Base-by-base conservation (phyloP, 37 sponge, comb jelly and placozoan genomes). In the Oscarella lobularis region DNA sequence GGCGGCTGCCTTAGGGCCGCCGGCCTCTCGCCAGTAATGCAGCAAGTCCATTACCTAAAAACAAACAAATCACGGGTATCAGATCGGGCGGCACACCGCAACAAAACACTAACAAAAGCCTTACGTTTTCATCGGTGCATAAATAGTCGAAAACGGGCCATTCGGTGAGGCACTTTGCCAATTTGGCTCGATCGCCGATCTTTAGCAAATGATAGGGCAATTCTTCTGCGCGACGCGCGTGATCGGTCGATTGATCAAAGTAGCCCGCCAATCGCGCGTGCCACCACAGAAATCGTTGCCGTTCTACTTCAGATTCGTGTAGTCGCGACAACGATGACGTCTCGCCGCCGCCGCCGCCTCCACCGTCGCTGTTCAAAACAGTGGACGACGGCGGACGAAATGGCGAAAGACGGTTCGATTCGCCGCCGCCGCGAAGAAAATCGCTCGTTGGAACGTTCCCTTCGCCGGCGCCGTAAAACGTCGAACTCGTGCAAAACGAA, bases 181-280 rank as follows among this genome's bases (percentile, higher is more conserved):
- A 74, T 1, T 72, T 39, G 1, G 66, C 72, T 32, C 33, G 30
- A 35, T 78, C 38, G 29, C 71, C 37, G 35, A 36, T 69, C 32
- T 55, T 41, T 31, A 37, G 38, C n/a, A 83, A 40, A 30, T 77
- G 83, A 35, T 72, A 72, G 3, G 83, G 83, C 32, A 83, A 66
- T 48, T 83, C 83, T 36, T 77, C 83, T 33, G 74, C 65, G 37
- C 78, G 67, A 27, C 83, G 34, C n/a, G 33, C 66, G 5, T 77
- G 73, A 3, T 32, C 40, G 30, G 33, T 40, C 37, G 39, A 70
- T 20, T n/a, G 35, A 27, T 75, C 67, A 71, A 83, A 83, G 73
- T 77, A 83, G 27, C 78, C 67, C n/a, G 74, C 78, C 35, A 83
- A 39, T 31, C 83, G 71, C 14, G 78, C 78, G 73, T 79, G 83